Base-by-base conservation (phyloP, 2,888 invertebrate genomes). In the Flexamia atlantica region DNA sequence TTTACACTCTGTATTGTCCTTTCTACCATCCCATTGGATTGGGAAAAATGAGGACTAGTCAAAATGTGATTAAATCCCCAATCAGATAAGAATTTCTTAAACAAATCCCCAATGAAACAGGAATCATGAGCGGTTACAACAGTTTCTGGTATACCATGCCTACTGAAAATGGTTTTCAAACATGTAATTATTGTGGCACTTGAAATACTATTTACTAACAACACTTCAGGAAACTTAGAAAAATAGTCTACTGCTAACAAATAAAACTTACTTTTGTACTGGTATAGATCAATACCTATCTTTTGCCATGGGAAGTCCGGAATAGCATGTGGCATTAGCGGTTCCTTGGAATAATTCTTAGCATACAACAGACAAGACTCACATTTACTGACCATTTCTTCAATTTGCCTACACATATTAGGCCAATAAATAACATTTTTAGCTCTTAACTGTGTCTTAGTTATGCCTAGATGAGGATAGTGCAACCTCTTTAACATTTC, bases 51-150 rank as follows among this genome's bases (percentile, higher is more conserved):
- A 30, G 84, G 84, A 70, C 79, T 84, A 3, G 83, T 76, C 36
- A 83, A 53, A 2, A 30, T 42, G 79, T 84, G 84, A 1, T 36
- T 23, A 20, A 84, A 84, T 7, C 84, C 84, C 84, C 84, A 84
- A 32, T 83, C 40, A 12, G 0, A 2, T 14, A 64, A 9, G 64
- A 84, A 84, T 1, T 46, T 14, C 10, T 42, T 28, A 53, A 84
- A 84, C 0, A 64, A 20, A 17, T 50, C 32, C 30, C 72, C 64
- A 25, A 50, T 60, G 46, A 79, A 84, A 20, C 70, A 68, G 12
- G 83, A 36, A n/a, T 64, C 84, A 23, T 83, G 76, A 84, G 82
- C 83, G 14, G 82, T 46, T 64, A 14, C 25, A 20, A 84, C 14
- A 10, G 30, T 50, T 5, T 28, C 12, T 10, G 84, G 83, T 17